These are phyloP conservation scores for Zapus hudsonius DNA, from an alignment of 2,113 vertebrate genomes.

Conservation along the genomic window DNA sequence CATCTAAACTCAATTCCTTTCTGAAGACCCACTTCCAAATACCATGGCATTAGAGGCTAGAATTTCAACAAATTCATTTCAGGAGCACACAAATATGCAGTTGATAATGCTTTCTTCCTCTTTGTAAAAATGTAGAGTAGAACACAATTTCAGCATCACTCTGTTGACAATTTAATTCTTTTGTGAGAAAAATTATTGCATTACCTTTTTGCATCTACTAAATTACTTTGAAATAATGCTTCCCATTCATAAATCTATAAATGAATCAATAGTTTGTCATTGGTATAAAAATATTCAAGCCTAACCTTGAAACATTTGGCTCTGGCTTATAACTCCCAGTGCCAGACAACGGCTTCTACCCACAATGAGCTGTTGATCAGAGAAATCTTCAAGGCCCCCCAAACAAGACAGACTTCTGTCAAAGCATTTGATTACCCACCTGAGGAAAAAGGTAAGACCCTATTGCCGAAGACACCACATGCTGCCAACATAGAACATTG, in stretches of 20 bases:
- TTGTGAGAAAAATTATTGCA: not conserved
- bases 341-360: too few species aligned
- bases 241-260: not conserved
- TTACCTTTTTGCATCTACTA: not conserved
- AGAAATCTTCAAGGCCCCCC: too few species aligned
- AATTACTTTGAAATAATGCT: not conserved
- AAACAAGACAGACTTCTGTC: too few species aligned
- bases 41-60: not conserved
- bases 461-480: too few species aligned
- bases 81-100: not conserved
- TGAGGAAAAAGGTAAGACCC: too few species aligned
- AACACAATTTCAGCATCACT: not conserved
- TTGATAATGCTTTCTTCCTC: not conserved
- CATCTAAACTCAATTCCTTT: not conserved
- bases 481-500: too few species aligned
- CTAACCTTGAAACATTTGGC: too few species aligned
- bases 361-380: too few species aligned
- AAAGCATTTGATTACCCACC: too few species aligned
- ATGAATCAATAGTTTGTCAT: not conserved
- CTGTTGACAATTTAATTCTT: not conserved
- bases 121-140: not conserved
- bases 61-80: not conserved
- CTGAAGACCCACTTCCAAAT: not conserved
- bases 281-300: conserved; percentile 1
- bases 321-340: too few species aligned